Conservation (phyloP, 1,140 invertebrate genomes). For the Choristoneura fumiferana region DNA sequence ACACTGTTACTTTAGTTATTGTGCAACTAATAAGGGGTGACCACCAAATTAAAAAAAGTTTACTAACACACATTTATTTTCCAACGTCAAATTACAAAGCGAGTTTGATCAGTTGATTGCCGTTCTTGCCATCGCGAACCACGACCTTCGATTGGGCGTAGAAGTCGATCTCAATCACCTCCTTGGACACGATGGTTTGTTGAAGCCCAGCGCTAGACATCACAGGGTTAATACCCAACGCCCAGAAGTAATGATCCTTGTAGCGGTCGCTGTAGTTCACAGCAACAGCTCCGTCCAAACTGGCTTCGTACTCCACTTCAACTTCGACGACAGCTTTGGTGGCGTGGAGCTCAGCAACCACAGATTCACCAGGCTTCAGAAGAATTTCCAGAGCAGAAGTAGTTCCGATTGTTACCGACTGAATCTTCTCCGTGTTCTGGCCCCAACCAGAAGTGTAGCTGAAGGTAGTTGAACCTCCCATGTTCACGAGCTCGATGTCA, state of each 20-base stretch:
- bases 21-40: too few species aligned
- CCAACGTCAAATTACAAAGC: neutral
- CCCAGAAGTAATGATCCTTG: conserved; percentile 47
- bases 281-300: conserved; percentile 35
- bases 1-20: too few species aligned
- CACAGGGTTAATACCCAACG: conserved; percentile 31
- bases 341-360: conserved; percentile 30
- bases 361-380: conserved; percentile 36
- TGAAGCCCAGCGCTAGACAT: conserved; percentile 27
- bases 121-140: conserved; percentile 24
- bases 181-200: conserved; percentile 23
- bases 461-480: conserved; percentile 20
- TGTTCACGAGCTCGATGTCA: neutral
- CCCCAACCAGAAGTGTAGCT: conserved; percentile 36
- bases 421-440: conserved; percentile 25
- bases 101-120: neutral
- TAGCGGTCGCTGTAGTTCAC: conserved; percentile 34
- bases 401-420: conserved; percentile 31
- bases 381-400: conserved; percentile 27
- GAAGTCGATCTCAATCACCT: conserved; percentile 38
- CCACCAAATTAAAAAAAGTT: neutral
- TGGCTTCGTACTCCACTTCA: conserved; percentile 42
- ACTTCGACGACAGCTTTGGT: conserved; percentile 30
- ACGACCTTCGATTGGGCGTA: conserved; percentile 35
- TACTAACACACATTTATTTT: conserved; percentile 4